Base-by-base conservation (phyloP, 2,113 vertebrate genomes). In the Heptranchias perlo region DNA sequence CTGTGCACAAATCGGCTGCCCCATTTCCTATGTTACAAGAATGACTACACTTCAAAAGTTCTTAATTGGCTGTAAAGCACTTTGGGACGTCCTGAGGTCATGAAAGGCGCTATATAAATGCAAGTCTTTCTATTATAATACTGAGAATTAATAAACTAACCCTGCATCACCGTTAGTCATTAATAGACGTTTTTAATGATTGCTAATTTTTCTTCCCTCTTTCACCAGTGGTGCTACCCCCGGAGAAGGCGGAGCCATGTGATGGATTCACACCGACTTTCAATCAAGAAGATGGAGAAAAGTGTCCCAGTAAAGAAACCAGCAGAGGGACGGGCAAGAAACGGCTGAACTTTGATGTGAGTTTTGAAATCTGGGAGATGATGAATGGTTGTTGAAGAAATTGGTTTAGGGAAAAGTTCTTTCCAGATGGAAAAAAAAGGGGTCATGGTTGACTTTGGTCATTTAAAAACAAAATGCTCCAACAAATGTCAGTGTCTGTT, bases 211-310 rank as follows among this genome's bases (percentile, higher is more conserved):
- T 47, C 16, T 47, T 76, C 4, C 65, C 13, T 21, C 1, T 8
- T 54, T 52, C 96, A 1, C 14, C 96, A 98, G 98, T 98, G 97
- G 96, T 96, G 13, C 97, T 98, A 10, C 98, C 98, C 65, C 97
- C 97, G 0, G 98, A 98, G 97, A 98, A 98, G 95, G 97, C 97
- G 0, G 98, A 98, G 96, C 97, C 98, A 96, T 97, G 97, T 39
- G 97, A 97, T 94, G 96, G 97, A 47, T 97, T 97, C 21, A 96
- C 97, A 54, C 98, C 97, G 96, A 97, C 96, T 96, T 96, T 97
- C 25, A 96, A 97, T 64, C 0, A 96, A 1, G 98, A 98, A 1
- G 97, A 98, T 0, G 97, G 97, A 3, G 97, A 98, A 91, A 96
- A 96, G 25, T 97, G 97, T 0, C 94, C 96, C 0, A 87, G 96